Evolutionary conservation across 2,797 vertebrate genomes (phyloP).

Genomic region (Halcyon chelicuti): DNA sequence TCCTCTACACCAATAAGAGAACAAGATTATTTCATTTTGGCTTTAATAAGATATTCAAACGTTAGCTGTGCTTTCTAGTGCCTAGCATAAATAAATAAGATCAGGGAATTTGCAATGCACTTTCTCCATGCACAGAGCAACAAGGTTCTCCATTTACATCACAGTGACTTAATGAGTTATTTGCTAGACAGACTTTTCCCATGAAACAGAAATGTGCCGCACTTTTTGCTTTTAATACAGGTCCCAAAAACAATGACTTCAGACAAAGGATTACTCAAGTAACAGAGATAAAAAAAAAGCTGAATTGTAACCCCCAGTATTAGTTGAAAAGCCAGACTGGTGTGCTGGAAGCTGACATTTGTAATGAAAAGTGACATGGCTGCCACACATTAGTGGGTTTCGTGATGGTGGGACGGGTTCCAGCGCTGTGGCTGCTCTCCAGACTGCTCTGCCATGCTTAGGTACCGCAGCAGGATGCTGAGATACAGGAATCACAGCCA

Average conservation of each 20-base stretch:
- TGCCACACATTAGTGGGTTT: not conserved
- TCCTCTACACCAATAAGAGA: not conserved
- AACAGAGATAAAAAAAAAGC: not conserved
- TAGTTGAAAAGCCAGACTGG: slow-evolving; percentile 1
- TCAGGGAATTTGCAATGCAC: not conserved
- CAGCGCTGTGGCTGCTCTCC: not conserved
- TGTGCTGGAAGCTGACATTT: not conserved
- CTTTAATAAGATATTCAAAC: not conserved
- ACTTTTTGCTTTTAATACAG: not conserved
- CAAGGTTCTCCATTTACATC: not conserved
- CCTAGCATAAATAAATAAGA: not conserved
- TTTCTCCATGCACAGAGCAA: not conserved
- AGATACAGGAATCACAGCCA: slow-evolving; percentile 8
- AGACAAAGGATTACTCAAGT: not conserved
- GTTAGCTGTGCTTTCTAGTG: not conserved
- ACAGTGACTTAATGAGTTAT: not conserved
- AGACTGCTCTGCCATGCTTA: slow-evolving; percentile 19
- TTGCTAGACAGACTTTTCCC: not conserved
- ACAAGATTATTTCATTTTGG: not conserved
- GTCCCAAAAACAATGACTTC: not conserved
- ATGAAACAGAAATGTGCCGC: not conserved
- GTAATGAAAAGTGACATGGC: slow-evolving; percentile 10
- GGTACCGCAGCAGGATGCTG: not conserved
- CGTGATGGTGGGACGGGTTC: not conserved
- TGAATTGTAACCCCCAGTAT: not conserved